Evolutionary conservation across 2,888 invertebrate genomes (phyloP), one percentile per base, ranked within the genome.

Genomic region (Himalopsyche japonica): DNA sequence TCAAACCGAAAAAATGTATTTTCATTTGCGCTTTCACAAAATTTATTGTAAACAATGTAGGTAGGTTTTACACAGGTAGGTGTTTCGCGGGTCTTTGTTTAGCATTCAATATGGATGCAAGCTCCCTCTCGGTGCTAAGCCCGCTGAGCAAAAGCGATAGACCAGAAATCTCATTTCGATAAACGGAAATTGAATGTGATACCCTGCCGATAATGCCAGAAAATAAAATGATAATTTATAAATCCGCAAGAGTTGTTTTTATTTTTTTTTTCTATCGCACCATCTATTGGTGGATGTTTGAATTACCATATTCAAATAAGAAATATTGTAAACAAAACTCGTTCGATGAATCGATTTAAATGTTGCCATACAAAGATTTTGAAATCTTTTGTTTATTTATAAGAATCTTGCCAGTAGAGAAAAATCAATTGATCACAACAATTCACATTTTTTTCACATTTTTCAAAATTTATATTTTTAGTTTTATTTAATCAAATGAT

Each of bases 171-270:
- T 83, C 83, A 49, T 64, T 83, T 81, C 80, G 79, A 81, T 78
- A 83, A 77, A 64, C 83, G 85, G 83, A 85, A 83, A 85, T 85
- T 80, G 83, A 85, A 85, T 83, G 81, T 57, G 79, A 85, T 78
- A 79, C 80, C 81, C 30, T 43, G 27, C 64, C 79, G 79, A 83
- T 83, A 83, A 83, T 83, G 64, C 70, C 48, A 76, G 15, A 18
- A 49, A 80, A 80, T 83, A 34, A 76, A 76, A 76, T 76, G 30
- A 76, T 30, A 76, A 76, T 76, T 57, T 57, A 57, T 57, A 76
- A 34, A 30, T 30, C 76, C 76, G 27, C 76, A 27, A 76, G 57
- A 57, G 57, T 57, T 57, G 57, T 57, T 57, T 57, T 57, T 57
- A n/a, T 15, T 57, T 57, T 57, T 57, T 57, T 43, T 57, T 57